Evolutionary conservation across 2,888 invertebrate genomes (phyloP), one percentile per base, ranked within the genome.

Genomic region (Chesias legatella): DNA sequence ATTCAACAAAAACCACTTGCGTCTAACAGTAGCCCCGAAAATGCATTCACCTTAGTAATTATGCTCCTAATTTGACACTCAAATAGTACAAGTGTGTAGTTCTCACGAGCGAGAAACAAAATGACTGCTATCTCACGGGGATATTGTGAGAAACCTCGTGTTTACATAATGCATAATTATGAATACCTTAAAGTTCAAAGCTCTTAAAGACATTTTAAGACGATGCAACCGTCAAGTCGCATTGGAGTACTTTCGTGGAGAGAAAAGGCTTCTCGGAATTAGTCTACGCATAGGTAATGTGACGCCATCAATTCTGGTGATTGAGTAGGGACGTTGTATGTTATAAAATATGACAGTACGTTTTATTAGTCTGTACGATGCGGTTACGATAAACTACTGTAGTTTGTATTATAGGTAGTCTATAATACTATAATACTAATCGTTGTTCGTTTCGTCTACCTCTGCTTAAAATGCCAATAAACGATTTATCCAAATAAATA

Each of bases 101-200:
- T 33, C 32, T 40, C 38, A 36, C 39, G 39, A 27, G 42, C 37
- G 23, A 21, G 42, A 35, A 27, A 44, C 47, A 40, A 45, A 53
- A 45, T 47, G 31, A 49, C 33, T 11, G 34, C 42, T 48, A 41
- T 33, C 43, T 33, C 51, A 37, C 37, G 36, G 45, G 49, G 54
- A 47, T 53, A 45, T 53, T 53, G 56, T 60, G 53, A 56, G 65
- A 61, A 64, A 59, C 50, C 53, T 50, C 51, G 53, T 65, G 66
- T 72, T 71, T 67, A 65, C 65, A 65, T 57, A 51, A 60, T 56
- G 57, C 58, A 63, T 64, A 64, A 67, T 71, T 70, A 62, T 53
- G 64, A 59, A 55, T 56, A 56, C 59, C 52, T 61, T 58, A 55
- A 63, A 72, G 75, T 74, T 72, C 63, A 71, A 67, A 63, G 70